Evolutionary conservation across 2,113 vertebrate species (phyloP), one percentile per base, ranked within the genome.

Genomic region (Ammodytes marinus): DNA sequence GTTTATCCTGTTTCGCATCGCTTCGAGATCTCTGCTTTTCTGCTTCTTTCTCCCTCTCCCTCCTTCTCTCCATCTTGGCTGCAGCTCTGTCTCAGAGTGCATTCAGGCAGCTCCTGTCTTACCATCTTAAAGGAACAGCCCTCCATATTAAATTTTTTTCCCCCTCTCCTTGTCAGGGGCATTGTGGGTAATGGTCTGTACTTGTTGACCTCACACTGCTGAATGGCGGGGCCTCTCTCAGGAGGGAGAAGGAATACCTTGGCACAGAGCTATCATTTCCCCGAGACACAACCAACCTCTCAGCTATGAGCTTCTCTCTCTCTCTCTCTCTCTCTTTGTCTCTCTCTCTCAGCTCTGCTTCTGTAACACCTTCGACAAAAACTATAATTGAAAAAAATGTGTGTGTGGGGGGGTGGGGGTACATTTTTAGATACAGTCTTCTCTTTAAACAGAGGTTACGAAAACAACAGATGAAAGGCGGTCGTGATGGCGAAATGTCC

Each of bases 101-200:
- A 95, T 95, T 95, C 96, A 92, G 95, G 94, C 95, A 94, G 95
- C 96, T 95, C 94, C 94, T 92, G 95, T 96, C 96, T 96, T 91
- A 89, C 89, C 89, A 92, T 94, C 96, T 98, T 98, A 98, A 98
- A 98, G 96, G 82, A 90, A 90, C 94, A 96, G 87, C 63, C 79
- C 91, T 77, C 86, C 89, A 89, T 94, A 89, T 92, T 94, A 92
- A 86, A 83, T 79, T 60, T 69, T 66, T 60, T 37, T 50, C 19
- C 17, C 19, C 5, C 35, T 49, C 43, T 84, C 78, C 65, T 52
- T 86, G 27, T 81, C 88, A 82, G 85, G 83, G 90, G 93, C 82
- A 94, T 95, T 95, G 91, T 94, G 95, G 94, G 94, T 94, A 94
- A 94, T 91, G 89, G 87, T 87, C 88, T 92, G 94, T 89, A 95